Evolutionary conservation across 1,140 invertebrate genomes (phyloP).

Genomic region (Panagrolaimus sp.): DNA sequence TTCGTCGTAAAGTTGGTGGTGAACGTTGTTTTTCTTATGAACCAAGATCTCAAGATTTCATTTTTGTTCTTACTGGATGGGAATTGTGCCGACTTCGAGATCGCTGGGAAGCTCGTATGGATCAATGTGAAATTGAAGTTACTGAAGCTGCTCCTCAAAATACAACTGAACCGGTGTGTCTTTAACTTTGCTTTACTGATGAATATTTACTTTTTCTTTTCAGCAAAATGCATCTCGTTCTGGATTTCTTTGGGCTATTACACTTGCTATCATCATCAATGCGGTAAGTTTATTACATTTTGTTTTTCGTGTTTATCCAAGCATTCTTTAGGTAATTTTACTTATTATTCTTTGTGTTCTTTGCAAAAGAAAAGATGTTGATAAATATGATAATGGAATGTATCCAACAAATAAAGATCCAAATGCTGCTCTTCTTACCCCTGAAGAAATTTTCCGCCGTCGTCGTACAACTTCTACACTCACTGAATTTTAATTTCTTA

Average conservation of each 20-base stretch:
- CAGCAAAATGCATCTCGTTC: background rate
- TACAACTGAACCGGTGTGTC: background rate
- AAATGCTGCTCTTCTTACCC: background rate
- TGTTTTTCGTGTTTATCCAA: background rate
- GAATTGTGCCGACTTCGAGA: slow-evolving; percentile 5
- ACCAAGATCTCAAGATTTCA: background rate
- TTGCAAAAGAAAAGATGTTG: slow-evolving; percentile 2
- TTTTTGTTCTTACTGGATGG: slow-evolving; percentile 12
- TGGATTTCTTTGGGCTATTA: slow-evolving; percentile 12
- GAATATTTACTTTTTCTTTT: background rate
- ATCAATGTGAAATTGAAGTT: background rate
- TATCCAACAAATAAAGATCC: background rate
- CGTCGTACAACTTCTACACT: background rate
- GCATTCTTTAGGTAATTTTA: slow-evolving; percentile 2
- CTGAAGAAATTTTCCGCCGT: slow-evolving; percentile 5
- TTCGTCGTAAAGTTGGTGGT: background rate
- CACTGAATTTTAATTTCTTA: slow-evolving; percentile 3
- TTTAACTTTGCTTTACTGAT: background rate
- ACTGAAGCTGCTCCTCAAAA: background rate
- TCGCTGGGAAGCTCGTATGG: background rate
- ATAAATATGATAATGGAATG: background rate
- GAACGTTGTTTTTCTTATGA: background rate
- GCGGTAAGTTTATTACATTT: background rate
- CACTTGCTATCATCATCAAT: slow-evolving; percentile 5
- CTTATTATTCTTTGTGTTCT: slow-evolving; percentile 6